Percentiles rank a stretch among this genome's conserved stretches.
phyloP scores from a whole-genome alignment of 1,140 invertebrate genomes.

The Neodiprion lecontei region DNA sequence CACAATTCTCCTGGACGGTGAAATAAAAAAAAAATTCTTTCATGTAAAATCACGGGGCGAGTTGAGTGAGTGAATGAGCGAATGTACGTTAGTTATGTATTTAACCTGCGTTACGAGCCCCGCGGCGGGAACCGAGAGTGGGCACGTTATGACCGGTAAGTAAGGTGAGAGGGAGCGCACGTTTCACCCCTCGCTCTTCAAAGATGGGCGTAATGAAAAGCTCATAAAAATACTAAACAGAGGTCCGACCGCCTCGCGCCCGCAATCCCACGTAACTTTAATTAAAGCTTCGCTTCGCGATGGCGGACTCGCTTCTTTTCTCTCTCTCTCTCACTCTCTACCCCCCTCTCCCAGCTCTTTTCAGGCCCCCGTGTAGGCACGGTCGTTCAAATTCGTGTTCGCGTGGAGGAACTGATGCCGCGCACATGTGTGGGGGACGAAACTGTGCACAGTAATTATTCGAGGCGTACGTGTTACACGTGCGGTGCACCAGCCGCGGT shows the following conservation, averaged over 20 bases:
- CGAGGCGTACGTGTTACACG: not conserved
- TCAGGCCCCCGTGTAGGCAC: not conserved
- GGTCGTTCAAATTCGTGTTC: too few relatives aligned
- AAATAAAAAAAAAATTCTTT: too few relatives aligned
- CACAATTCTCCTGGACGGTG: too few relatives aligned
- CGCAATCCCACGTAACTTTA: conserved; percentile 59
- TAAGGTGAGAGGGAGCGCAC: not conserved
- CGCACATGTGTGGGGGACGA: too few relatives aligned
- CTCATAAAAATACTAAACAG: conserved; percentile 58
- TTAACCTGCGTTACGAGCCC: not conserved
- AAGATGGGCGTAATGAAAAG: conserved; percentile 49
- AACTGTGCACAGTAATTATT: not conserved
- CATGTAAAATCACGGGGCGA: too few relatives aligned
- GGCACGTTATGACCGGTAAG: not conserved
- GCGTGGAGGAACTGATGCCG: too few relatives aligned
- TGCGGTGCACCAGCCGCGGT: too few relatives aligned
- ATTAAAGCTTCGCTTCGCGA: conserved; percentile 47
- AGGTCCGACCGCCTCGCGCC: conserved; percentile 41
- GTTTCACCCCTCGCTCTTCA: not conserved
- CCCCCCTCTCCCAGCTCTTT: not conserved
- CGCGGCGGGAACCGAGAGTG: not conserved
- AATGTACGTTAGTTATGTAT: too few relatives aligned
- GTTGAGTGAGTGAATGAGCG: too few relatives aligned
- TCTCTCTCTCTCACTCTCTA: conserved; percentile 1
- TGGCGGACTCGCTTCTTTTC: not conserved